Conservation (phyloP, 2,888 invertebrate genomes). For the Boloria euphrosyne region DNA sequence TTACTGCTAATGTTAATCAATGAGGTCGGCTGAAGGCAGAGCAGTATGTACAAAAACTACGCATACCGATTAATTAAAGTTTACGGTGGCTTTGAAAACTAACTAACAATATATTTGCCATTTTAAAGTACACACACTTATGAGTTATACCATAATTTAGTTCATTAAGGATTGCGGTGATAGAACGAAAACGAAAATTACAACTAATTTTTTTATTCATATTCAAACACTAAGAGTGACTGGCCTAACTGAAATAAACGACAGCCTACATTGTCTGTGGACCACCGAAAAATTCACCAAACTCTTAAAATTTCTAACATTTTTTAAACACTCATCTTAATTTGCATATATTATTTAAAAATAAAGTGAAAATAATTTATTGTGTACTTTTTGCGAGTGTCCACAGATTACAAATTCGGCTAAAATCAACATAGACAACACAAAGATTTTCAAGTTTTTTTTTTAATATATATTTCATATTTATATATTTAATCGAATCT, state of each 20-base stretch:
- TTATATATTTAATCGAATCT: conserved; percentile 65
- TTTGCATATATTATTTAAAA: neutral
- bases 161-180: conserved; percentile 17
- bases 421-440: conserved; percentile 49
- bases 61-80: conserved; percentile 16
- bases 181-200: conserved; percentile 29
- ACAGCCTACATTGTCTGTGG: conserved; percentile 23
- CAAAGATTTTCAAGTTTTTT: conserved; percentile 46
- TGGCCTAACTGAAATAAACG: conserved; percentile 35
- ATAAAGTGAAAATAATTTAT: neutral
- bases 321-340: neutral
- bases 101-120: conserved; percentile 23
- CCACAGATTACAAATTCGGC: conserved; percentile 47
- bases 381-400: conserved; percentile 3
- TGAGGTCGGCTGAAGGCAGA: conserved; percentile 28
- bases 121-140: conserved; percentile 20
- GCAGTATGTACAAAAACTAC: conserved; percentile 34
- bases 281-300: conserved; percentile 13
- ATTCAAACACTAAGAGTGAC: conserved; percentile 36
- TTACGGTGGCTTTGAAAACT: conserved; percentile 20
- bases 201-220: conserved; percentile 33
- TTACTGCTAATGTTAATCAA: conserved; percentile 27
- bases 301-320: neutral
- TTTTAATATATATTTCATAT: conserved; percentile 40
- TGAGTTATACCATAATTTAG: conserved; percentile 13